Percentiles rank a stretch among this genome's conserved stretches.
These are phyloP conservation scores for Polypterus senegalus DNA, from an alignment of 2,113 vertebrate species.

Conservation along the genomic window DNA sequence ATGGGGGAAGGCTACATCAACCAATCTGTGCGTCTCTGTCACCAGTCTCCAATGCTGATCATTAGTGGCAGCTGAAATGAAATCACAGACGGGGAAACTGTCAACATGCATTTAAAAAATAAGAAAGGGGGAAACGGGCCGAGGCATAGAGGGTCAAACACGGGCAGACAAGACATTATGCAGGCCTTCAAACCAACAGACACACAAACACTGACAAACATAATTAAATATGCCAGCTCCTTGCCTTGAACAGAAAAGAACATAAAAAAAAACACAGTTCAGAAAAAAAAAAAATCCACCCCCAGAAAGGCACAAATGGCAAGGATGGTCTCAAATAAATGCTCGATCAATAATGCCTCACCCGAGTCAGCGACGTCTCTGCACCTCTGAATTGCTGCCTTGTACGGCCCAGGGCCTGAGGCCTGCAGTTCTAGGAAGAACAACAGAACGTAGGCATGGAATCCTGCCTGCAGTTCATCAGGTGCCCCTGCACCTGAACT, in stretches of 20 bases:
- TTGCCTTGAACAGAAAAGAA: too few species aligned
- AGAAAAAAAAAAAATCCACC: neutral
- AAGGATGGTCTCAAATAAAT: too few species aligned
- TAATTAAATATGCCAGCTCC: too few species aligned
- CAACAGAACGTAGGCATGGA: constrained; percentile 44
- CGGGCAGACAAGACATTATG: neutral
- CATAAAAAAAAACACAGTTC: too few species aligned
- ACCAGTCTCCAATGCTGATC: constrained; percentile 37
- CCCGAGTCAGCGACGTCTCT: too few species aligned
- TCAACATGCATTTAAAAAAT: neutral
- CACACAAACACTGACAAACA: neutral
- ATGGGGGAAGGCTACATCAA: constrained; percentile 48
- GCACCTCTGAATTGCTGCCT: too few species aligned
- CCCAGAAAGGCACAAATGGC: too few species aligned
- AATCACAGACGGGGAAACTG: too few species aligned
- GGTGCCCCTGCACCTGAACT: constrained; percentile 35
- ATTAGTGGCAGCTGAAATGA: constrained; percentile 17
- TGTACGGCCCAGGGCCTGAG: too few species aligned
- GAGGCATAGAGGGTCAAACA: too few species aligned
- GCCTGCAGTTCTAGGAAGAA: constrained; percentile 1
- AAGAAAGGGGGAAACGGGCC: neutral
- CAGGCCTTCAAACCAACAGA: too few species aligned
- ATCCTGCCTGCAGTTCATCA: constrained; percentile 52
- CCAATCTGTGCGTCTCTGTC: constrained; percentile 44
- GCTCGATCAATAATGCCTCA: too few species aligned